Percentiles rank a stretch among this genome's conserved stretches.
These are phyloP conservation scores for Dolichopus griseipennis DNA, from an alignment of 2,888 invertebrate species.

Conservation along the genomic window DNA sequence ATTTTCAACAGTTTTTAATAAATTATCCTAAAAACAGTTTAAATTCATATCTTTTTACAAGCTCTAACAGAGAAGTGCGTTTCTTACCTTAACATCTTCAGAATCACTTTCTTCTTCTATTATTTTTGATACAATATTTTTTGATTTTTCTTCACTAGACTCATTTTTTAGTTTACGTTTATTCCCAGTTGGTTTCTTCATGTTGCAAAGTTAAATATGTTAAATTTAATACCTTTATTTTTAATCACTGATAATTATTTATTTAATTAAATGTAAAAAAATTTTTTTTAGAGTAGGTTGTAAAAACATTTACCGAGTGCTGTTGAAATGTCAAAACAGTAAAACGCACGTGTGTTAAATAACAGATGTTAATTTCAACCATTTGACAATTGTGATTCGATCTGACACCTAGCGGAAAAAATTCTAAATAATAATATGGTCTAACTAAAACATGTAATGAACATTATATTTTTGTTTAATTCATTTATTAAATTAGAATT, in stretches of 20 bases:
- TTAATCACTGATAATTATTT: too few relatives aligned
- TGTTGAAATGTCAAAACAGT: not conserved
- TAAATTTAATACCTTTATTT: too few relatives aligned
- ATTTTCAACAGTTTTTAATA: conserved; percentile 33
- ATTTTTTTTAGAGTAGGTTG: too few relatives aligned
- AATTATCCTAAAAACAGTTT: conserved; percentile 28
- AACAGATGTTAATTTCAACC: not conserved
- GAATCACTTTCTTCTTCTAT: conserved; percentile 15
- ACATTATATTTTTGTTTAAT: too few relatives aligned
- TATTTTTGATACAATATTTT: not conserved
- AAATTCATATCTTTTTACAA: not conserved
- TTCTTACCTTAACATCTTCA: conserved; percentile 15
- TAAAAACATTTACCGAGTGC: too few relatives aligned
- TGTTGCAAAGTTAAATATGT: not conserved
- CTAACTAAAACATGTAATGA: too few relatives aligned
- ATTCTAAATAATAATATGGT: too few relatives aligned
- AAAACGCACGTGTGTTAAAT: not conserved
- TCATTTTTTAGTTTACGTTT: not conserved
- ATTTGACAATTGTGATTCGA: too few relatives aligned
- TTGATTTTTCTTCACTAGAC: conserved; percentile 20
- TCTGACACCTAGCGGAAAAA: too few relatives aligned
- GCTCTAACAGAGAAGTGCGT: not conserved
- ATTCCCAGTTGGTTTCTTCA: not conserved
- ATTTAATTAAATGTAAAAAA: too few relatives aligned
- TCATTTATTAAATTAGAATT: too few relatives aligned